phyloP scores from a whole-genome alignment of 2,113 vertebrate genomes.

The Elanoides forficatus region DNA sequence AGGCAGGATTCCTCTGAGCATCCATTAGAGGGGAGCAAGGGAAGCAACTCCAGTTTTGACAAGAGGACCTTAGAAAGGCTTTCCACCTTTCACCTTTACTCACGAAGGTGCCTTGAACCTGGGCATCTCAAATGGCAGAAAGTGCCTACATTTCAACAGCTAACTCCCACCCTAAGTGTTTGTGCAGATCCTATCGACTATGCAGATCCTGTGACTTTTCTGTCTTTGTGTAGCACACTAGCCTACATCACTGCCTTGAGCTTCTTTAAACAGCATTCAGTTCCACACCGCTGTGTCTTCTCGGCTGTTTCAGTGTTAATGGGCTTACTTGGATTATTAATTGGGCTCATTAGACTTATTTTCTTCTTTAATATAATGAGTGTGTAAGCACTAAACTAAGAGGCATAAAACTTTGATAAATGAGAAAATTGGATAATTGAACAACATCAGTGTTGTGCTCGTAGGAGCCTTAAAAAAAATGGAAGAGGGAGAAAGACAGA shows the following conservation, averaged over 20 bases:
- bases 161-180: not conserved
- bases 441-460: not conserved
- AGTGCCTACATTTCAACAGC: not conserved
- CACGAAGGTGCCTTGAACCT: not conserved
- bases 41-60: not conserved
- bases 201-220: not conserved
- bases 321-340: conserved; percentile 34
- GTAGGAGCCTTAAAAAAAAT: not conserved
- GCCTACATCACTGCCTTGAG: not conserved
- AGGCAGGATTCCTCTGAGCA: not conserved
- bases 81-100: not conserved
- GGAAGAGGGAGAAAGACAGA: not conserved
- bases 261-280: not conserved
- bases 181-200: not conserved
- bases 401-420: conserved; percentile 5
- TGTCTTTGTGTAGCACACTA: not conserved
- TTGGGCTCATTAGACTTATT: conserved; percentile 32
- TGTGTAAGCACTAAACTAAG: conserved; percentile 20
- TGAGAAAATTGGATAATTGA: not conserved
- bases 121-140: accelerated
- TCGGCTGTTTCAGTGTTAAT: not conserved
- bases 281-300: not conserved
- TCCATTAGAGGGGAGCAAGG: not conserved
- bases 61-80: not conserved
- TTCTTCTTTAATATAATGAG: conserved; percentile 42